Evolutionary conservation across 1,140 invertebrate species (phyloP), one percentile per base, ranked within the genome.

Genomic region (Micrasema longulum): DNA sequence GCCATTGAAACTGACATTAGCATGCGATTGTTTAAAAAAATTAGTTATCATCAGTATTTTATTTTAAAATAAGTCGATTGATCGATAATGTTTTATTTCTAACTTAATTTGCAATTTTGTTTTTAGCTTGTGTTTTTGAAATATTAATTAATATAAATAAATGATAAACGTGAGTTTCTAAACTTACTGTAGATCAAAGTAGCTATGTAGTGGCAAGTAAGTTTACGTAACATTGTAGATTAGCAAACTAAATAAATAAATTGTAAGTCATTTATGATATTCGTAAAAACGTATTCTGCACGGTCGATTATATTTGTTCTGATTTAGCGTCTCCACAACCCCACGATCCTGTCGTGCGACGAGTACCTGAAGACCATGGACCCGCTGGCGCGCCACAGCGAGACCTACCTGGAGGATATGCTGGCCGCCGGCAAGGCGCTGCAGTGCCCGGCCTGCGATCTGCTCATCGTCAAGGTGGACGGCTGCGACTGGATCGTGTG

Each of bases 401-500:
- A 91, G 62, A 91, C 89, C 35, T 89, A 91, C 60, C 91, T 97
- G 7, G 88, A 93, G 76, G 91, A 93, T 76, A 91, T 98, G 89
- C 89, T 97, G 36, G 86, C 88, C 35, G 86, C 89, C 50, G 95
- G 95, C 0, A 93, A 97, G 84, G 96, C 95, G 1, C 88, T 97
- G 80, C 86, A 88, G 14, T 97, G 95, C 85, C 94, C 95, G 1
- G 90, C 91, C 57, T 97, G 95, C 81, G 85, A 89, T 74, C 90
- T 95, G 16, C 89, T 97, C 11, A 84, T 97, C 1, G 93, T 94
- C 85, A 97, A 97, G 80, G 96, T 96, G 85, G 95, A 93, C 91
- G 96, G 96, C 20, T 98, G 96, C 86, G 95, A 97, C 83, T 97
- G 95, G 95, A 84, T 98, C 26, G 88, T 92, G 52, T 98, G 96